A percentile compares a stretch with the other conserved stretches of the same genome.
Conservation (phyloP, 2,888 invertebrate species). For the Eustalomyia histrio region DNA sequence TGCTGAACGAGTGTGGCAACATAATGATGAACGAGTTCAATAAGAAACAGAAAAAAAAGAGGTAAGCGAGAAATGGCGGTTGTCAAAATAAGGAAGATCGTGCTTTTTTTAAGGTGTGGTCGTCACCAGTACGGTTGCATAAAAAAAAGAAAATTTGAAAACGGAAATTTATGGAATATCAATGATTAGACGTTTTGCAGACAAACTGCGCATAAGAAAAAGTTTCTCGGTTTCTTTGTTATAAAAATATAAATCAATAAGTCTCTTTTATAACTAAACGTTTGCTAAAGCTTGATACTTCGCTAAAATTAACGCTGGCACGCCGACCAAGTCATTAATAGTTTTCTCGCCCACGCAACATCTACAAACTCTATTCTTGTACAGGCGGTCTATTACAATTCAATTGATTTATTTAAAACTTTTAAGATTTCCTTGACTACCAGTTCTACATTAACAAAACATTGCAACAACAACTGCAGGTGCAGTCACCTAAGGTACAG, state of each 20-base stretch:
- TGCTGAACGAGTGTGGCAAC: too few relatives aligned
- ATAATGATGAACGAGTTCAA: too few relatives aligned
- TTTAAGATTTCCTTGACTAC: background rate
- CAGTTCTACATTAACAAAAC: too few relatives aligned
- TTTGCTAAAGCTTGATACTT: conserved; percentile 11
- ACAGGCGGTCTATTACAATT: background rate
- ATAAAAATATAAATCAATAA: background rate
- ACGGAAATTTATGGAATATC: background rate
- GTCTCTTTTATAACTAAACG: background rate
- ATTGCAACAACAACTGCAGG: too few relatives aligned
- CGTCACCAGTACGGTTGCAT: too few relatives aligned
- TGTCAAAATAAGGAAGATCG: too few relatives aligned
- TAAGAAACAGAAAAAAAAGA: too few relatives aligned
- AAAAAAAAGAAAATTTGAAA: too few relatives aligned
- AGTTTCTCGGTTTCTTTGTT: background rate
- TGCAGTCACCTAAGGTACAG: too few relatives aligned
- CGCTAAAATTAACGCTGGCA: conserved; percentile 1
- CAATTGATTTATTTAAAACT: background rate
- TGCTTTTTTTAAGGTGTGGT: too few relatives aligned
- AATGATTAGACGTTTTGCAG: background rate
- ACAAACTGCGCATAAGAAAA: background rate
- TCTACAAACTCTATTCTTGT: background rate
- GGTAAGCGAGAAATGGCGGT: too few relatives aligned
- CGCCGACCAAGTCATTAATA: background rate
- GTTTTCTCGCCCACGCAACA: background rate